Base-by-base conservation (phyloP, 2,888 invertebrate species). In the Drosophila borborema region DNA sequence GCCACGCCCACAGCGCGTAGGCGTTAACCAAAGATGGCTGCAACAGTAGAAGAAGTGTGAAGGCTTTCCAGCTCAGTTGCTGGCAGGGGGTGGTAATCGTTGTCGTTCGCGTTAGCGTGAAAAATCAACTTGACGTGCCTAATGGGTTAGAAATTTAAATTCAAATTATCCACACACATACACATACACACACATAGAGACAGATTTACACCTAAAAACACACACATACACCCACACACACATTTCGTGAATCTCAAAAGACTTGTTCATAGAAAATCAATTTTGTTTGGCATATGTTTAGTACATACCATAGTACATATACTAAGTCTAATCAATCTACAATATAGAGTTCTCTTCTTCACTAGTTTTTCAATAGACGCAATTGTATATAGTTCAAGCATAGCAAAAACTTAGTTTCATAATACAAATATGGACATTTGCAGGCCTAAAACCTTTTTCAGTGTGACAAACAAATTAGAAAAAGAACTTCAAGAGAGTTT, bases 181-280 rank as follows among this genome's bases (percentile, higher is more conserved):
- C 14, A 38, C 12, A 38, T 14, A 38, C 38, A 38, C 38, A 66
- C 28, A 70, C 58, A 66, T 36, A 60, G 23, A 49, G n/a, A 53
- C 45, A 72, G 55, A 51, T 54, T 60, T 64, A 54, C 40, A 60
- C 49, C 48, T 36, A 61, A 28, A 16, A 43, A 20, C 23, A 66
- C 56, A 65, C 31, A 59, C 40, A 56, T 43, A 51, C 40, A 63
- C 49, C 48, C 31, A 36, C 54, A 74, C 36, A 28, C 38, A 74
- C 36, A 34, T 86, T 77, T 72, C 28, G 69, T 79, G 86, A 86
- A 86, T 86, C 86, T 86, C 86, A 82, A 83, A 79, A 86, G 89
- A 89, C 89, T 86, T 85, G 68, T 79, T 81, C 75, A 76, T 72
- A 58, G 65, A 77, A 80, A 76, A 73, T 78, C 80, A 72, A 51